Evolutionary conservation across 2,113 vertebrate species (phyloP), one percentile per base, ranked within the genome.

Genomic region (Cnemophilus loriae): DNA sequence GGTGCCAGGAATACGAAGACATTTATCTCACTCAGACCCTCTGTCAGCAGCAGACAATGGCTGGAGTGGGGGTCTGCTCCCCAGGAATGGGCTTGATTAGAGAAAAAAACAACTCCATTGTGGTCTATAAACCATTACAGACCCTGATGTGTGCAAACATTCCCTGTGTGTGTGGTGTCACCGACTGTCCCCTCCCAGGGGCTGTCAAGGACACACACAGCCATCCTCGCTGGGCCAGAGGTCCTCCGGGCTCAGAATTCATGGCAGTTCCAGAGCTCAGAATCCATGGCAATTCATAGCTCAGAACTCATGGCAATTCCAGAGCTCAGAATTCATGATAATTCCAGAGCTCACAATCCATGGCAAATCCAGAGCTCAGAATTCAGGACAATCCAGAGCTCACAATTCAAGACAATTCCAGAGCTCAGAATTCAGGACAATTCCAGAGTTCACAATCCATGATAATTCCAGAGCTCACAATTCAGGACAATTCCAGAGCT

Each of bases 261-360:
- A 41, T 1, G 16, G 0, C 6, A 26, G 7, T 12, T 6, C 20
- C n/a, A 49, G 16, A 39, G 4, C 8, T 30, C 73, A 60, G 0
- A 11, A 8, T 26, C 3, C 7, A 39, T 0, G 10, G 1, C 1
- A 39, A 26, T 32, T 8, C 35, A 71, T 35, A 71, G 1, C 21
- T 23, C 21, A 13, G 0, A 9, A 10, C 14, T 1, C 11, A 50
- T 4, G 26, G 1, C 17, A 28, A 3, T 21, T 21, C 18, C 67
- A 37, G 67, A 50, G 10, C 60, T 22, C 32, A 19, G 1, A 4
- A n/a, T n/a, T 1, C 37, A 20, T 13, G 37, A 3, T 8, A n/a
- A 30, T 52, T 67, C 4, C 19, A 4, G 26, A 41, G 20, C 11
- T 30, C 19, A 22, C 2, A 22, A 6, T 24, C 1, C 17, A 56